Conservation (phyloP, 1,140 invertebrate species). For the Drosophila nebulosa region DNA sequence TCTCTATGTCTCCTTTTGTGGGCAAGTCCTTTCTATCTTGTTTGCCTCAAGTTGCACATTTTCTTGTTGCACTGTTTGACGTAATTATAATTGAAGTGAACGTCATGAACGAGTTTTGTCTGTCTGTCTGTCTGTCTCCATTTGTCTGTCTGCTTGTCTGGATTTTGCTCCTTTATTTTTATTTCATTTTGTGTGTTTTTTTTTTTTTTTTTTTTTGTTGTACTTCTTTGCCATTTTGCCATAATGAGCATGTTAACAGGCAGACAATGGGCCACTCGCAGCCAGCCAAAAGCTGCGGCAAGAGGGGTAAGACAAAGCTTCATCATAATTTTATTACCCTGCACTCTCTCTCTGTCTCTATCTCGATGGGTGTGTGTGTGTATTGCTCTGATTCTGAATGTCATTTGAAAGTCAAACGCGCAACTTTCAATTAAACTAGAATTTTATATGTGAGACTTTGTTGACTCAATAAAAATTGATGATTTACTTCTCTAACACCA, state of each 20-base stretch:
- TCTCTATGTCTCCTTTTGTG: constrained; percentile 43
- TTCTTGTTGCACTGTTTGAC: constrained; percentile 79
- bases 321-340: constrained; percentile 75
- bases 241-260: constrained; percentile 80
- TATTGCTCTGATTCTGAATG: constrained; percentile 45
- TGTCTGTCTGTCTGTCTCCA: constrained; percentile 9
- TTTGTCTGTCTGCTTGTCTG: constrained; percentile 21
- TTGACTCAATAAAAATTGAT: constrained; percentile 56
- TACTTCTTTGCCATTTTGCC: constrained; percentile 28
- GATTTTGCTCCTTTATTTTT: constrained; percentile 18
- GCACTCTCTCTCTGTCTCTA: constrained; percentile 14
- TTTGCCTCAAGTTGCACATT: constrained; percentile 76
- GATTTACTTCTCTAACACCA: constrained; percentile 46
- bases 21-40: constrained; percentile 57
- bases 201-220: constrained; percentile 32
- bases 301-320: constrained; percentile 41
- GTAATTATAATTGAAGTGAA: constrained; percentile 80
- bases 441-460: constrained; percentile 11
- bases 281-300: constrained; percentile 32
- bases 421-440: constrained; percentile 67
- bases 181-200: not conserved
- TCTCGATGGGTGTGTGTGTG: not conserved
- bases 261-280: constrained; percentile 71
- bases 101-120: constrained; percentile 70
- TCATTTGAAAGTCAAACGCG: constrained; percentile 69